Evolutionary conservation across 2,888 invertebrate genomes (phyloP), one percentile per base, ranked within the genome.

Genomic region (Aporophyla nigra): DNA sequence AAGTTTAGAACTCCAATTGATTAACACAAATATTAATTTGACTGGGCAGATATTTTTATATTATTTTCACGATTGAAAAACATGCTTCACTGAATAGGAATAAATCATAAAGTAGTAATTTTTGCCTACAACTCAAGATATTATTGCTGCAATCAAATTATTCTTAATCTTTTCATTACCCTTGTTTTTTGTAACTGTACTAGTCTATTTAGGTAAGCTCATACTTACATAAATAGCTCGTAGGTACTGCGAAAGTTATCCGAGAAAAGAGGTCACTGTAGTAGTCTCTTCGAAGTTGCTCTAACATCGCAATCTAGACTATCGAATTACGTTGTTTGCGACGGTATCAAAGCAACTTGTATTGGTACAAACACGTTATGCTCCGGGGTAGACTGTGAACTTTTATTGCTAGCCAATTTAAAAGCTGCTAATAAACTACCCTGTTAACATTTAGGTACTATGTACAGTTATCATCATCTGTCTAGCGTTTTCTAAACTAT

Each of bases 301-400:
- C 54, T 58, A 68, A 58, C 78, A 75, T 80, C 59, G 59, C 75
- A 75, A 80, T 80, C 54, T 75, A 56, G 59, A 61, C 74, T 74
- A 80, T 80, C 65, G 54, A 80, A 80, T 80, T 80, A 80, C 85
- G 76, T 78, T 76, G 79, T 80, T 77, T 86, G 79, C 74, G 74
- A 70, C 74, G 65, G 70, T 73, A 79, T 81, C 78, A 85, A 81
- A 83, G 62, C 71, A 51, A 71, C 65, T 77, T 75, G 61, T 80
- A 80, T 61, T 62, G 75, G 69, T 70, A 70, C 80, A 51, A 79
- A 75, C 59, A 61, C 79, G 73, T 79, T 79, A 71, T 75, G 74
- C 76, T 80, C 69, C 56, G 14, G 43, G 40, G 54, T 63, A 63
- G 24, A 46, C 74, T 62, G 46, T 56, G 21, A 80, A 74, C 54